Conservation (phyloP, 2,888 invertebrate genomes). For the Patella ulyssiponensis region DNA sequence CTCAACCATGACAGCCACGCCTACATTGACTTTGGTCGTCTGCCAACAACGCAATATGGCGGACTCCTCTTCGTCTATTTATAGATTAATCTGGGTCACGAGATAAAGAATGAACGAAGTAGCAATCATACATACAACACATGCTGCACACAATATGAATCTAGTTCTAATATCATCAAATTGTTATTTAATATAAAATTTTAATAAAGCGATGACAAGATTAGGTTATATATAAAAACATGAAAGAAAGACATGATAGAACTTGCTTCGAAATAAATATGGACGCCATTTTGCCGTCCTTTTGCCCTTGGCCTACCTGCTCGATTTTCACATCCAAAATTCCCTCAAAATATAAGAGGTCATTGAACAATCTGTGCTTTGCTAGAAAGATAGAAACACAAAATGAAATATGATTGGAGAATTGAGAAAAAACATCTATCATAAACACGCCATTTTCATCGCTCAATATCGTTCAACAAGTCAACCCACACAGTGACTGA, state of each 20-base stretch:
- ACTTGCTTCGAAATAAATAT: constrained; percentile 10
- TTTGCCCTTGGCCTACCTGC: constrained; percentile 5
- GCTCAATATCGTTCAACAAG: too few species aligned
- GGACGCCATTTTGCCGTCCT: constrained; percentile 11
- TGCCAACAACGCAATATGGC: too few species aligned
- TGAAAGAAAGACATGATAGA: background rate
- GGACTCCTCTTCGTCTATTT: too few species aligned
- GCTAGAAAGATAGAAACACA: constrained; percentile 12
- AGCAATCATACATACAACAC: too few species aligned
- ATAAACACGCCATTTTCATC: too few species aligned
- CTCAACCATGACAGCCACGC: too few species aligned
- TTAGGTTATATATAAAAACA: too few species aligned
- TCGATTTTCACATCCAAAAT: constrained; percentile 1
- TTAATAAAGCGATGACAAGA: background rate
- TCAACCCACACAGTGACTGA: too few species aligned
- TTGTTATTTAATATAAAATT: background rate
- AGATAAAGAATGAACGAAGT: too few species aligned
- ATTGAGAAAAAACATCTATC: background rate
- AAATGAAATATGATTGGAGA: background rate
- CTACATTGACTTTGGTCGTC: too few species aligned
- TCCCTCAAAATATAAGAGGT: background rate
- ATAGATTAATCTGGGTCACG: too few species aligned
- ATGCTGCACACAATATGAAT: too few species aligned
- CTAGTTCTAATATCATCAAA: background rate
- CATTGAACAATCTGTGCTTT: background rate